Evolutionary conservation across 2,113 vertebrate species (phyloP).

Genomic region (Saimiri boliviensis): DNA sequence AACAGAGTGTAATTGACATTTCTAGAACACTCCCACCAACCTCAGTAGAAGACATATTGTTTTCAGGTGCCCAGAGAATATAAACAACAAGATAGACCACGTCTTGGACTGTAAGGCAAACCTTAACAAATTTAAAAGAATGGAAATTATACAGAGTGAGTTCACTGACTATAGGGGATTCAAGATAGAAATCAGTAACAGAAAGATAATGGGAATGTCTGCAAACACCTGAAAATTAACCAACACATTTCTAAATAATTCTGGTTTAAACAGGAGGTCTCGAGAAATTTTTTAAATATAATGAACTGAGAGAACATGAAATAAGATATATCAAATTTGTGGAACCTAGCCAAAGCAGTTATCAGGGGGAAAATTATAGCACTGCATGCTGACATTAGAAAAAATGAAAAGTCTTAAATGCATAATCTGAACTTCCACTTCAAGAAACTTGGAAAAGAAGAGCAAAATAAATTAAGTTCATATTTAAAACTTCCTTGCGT

Average conservation of each 20-base stretch:
- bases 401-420: slow-evolving; percentile 4
- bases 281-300: not conserved
- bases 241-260: not conserved
- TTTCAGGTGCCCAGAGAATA: not conserved
- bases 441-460: not conserved
- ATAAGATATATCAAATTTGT: not conserved
- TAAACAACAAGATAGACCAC: not conserved
- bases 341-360: not conserved
- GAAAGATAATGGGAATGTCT: not conserved
- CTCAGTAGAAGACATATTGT: not conserved
- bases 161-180: not conserved
- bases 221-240: not conserved
- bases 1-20: not conserved
- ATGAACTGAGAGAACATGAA: not conserved
- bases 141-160: not conserved
- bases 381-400: not conserved
- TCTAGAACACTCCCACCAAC: not conserved
- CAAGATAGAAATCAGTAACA: not conserved
- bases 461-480: not conserved
- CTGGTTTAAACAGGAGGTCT: not conserved
- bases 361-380: not conserved
- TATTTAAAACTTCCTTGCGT: not conserved
- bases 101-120: not conserved
- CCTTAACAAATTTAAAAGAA: not conserved
- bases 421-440: not conserved